phyloP scores from a whole-genome alignment of 2,797 vertebrate species.

The Coregonus suidteri region DNA sequence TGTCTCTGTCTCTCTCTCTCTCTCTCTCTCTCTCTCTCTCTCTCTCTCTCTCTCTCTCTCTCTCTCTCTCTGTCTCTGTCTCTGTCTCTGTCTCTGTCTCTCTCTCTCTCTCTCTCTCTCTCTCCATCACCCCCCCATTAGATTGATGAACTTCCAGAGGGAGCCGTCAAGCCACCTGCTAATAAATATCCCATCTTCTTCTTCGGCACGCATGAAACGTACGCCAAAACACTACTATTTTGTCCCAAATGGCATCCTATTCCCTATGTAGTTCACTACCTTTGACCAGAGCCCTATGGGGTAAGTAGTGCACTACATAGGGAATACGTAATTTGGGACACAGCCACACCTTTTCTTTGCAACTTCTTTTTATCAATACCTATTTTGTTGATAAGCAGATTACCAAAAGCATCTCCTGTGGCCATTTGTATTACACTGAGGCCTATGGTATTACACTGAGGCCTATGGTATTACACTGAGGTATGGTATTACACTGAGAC shows the following conservation, averaged over 20 bases:
- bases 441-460: neutral
- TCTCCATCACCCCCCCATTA: constrained; percentile 48
- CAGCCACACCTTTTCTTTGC: neutral
- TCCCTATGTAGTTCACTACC: neutral
- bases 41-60: neutral
- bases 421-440: neutral
- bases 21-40: too few species aligned
- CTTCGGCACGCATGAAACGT: constrained; percentile 98
- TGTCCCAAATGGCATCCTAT: neutral
- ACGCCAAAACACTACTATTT: constrained; percentile 57
- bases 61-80: neutral
- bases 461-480: too few species aligned
- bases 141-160: constrained; percentile 99
- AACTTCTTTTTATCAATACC: too few species aligned
- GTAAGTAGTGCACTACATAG: neutral
- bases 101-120: neutral
- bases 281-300: neutral
- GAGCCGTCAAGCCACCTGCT: constrained; percentile 95
- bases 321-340: neutral
- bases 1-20: too few species aligned
- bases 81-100: constrained; percentile 7
- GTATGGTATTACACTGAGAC: too few species aligned
- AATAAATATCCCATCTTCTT: constrained; percentile 99
- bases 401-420: neutral
- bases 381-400: neutral